Percentiles rank a stretch among this genome's conserved stretches.
Conservation (phyloP, 2,797 vertebrate species). For the Neosilurus hyrtlii region DNA sequence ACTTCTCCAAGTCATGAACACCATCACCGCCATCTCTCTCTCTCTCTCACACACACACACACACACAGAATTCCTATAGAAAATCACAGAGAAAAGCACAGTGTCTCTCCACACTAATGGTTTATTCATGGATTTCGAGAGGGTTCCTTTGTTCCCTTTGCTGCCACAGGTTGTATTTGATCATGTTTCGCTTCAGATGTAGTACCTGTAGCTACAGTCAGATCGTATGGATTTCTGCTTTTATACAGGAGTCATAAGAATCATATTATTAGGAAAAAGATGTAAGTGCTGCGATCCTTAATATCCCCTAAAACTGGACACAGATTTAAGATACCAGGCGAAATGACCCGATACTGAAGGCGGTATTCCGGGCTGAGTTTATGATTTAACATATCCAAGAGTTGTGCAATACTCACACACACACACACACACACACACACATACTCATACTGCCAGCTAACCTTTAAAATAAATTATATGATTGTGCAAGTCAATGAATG, state of each 20-base stretch:
- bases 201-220: not conserved
- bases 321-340: not conserved
- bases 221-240: not conserved
- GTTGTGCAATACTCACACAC: no score
- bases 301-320: not conserved
- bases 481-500: constrained; percentile 17
- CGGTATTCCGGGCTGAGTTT: no score
- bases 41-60: no score
- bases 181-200: not conserved
- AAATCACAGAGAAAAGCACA: not conserved
- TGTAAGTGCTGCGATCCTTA: not conserved
- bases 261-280: not conserved
- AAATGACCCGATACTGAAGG: not conserved
- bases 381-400: no score
- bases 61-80: not conserved
- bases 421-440: no score
- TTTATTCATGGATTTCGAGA: not conserved
- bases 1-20: not conserved
- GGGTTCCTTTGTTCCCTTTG: not conserved
- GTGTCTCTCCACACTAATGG: not conserved
- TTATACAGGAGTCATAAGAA: not conserved
- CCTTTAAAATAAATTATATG: not conserved
- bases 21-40: not conserved
- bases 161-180: not conserved
- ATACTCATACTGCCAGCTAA: no score